Conservation (phyloP, 1,140 invertebrate species). For the Cecropterus lyciades region DNA sequence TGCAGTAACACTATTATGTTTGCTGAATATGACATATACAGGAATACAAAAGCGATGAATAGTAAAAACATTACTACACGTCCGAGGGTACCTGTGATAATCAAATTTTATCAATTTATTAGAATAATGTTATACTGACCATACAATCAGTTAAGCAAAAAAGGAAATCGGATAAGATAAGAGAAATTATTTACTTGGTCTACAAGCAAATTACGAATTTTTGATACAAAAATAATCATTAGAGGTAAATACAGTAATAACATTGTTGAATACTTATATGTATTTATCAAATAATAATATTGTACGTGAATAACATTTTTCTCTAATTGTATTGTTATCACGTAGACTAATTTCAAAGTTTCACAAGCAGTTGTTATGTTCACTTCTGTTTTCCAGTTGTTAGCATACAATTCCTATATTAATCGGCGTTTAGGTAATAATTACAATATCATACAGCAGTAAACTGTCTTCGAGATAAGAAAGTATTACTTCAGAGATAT, state of each 20-base stretch:
- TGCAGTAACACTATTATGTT: constrained; percentile 87
- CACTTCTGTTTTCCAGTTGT: not conserved
- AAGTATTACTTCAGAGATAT: not conserved
- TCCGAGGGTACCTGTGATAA: constrained; percentile 58
- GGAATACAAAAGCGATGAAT: constrained; percentile 76
- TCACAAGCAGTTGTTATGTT: not conserved
- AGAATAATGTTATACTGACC: no score
- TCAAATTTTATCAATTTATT: not conserved
- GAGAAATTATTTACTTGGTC: no score
- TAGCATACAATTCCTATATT: not conserved
- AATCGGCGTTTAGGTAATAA: not conserved
- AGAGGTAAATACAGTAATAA: no score
- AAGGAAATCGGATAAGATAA: not conserved
- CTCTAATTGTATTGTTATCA: no score
- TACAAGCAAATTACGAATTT: no score
- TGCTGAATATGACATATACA: constrained; percentile 87
- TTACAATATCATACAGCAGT: not conserved
- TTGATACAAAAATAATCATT: no score
- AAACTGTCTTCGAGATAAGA: not conserved
- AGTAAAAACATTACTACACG: constrained; percentile 81
- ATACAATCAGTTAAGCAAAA: not conserved
- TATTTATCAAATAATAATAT: no score
- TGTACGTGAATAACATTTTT: no score
- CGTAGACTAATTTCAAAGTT: no score
- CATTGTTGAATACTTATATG: no score